Percentiles rank a stretch among this genome's conserved stretches.
Evolutionary conservation across 2,888 invertebrate genomes (phyloP).

Genomic region (Stenodema calcarata): DNA sequence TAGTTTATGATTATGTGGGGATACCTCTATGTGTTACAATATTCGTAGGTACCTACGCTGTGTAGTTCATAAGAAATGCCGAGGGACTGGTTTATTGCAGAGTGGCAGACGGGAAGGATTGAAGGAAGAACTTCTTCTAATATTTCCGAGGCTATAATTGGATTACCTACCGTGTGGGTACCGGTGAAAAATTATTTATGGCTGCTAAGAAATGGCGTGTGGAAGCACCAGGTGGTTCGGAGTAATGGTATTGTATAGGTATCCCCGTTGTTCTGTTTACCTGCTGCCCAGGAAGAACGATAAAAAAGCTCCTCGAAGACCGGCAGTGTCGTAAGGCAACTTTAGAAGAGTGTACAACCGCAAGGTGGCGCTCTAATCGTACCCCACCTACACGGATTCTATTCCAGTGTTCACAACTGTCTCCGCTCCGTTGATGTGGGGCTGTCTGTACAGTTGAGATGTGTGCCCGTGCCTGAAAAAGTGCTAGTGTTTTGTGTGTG

Average conservation of each 20-base stretch:
- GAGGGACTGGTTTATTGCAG: too few species aligned
- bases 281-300: constrained; percentile 4
- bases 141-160: background rate
- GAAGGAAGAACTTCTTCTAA: too few species aligned
- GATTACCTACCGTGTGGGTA: background rate
- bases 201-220: background rate
- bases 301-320: constrained; percentile 9
- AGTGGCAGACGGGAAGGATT: too few species aligned
- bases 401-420: constrained; percentile 18
- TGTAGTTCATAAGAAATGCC: too few species aligned
- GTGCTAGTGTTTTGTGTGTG: constrained; percentile 35
- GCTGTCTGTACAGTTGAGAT: background rate
- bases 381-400: constrained; percentile 35
- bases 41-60: too few species aligned
- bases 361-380: constrained; percentile 32
- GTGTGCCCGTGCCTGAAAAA: constrained; percentile 32
- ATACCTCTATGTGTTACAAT: too few species aligned
- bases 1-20: too few species aligned
- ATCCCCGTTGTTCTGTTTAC: constrained; percentile 20
- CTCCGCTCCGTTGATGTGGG: constrained; percentile 17
- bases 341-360: constrained; percentile 36
- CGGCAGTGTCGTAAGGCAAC: constrained; percentile 26
- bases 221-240: background rate
- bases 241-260: background rate
- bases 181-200: background rate